Evolutionary conservation across 2,888 invertebrate species (phyloP).

Genomic region (Rotaria socialis): DNA sequence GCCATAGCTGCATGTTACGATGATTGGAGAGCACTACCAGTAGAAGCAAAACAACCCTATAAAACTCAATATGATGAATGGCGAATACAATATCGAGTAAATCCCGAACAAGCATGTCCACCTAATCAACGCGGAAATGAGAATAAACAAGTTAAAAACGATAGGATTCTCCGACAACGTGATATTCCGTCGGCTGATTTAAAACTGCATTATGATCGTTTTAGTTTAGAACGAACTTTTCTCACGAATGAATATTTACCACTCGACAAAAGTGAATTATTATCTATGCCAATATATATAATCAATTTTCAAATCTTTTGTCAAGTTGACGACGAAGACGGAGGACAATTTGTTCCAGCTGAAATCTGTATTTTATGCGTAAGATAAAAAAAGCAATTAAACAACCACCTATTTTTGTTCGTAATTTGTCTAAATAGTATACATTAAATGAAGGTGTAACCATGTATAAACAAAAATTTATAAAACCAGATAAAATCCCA

Average conservation of each 20-base stretch:
- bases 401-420: no score
- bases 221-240: not conserved
- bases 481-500: not conserved
- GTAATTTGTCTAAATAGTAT: not conserved
- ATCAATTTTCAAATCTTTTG: slow-evolving; percentile 26
- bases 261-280: slow-evolving; percentile 15
- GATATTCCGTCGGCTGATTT: slow-evolving; percentile 23
- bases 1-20: slow-evolving; percentile 7
- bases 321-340: slow-evolving; percentile 29
- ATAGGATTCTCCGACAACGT: not conserved
- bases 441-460: slow-evolving; percentile 25
- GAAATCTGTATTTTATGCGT: slow-evolving; percentile 26
- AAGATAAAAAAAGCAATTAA: not conserved
- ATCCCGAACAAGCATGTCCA: not conserved
- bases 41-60: not conserved
- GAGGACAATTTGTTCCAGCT: not conserved
- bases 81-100: not conserved
- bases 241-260: not conserved
- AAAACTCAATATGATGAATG: not conserved
- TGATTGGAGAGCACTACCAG: not conserved
- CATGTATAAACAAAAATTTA: not conserved
- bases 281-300: slow-evolving; percentile 13
- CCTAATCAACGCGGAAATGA: not conserved
- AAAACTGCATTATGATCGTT: slow-evolving; percentile 11
- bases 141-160: not conserved